A percentile compares a stretch with the other conserved stretches of the same genome.
Evolutionary conservation across 2,113 vertebrate species (phyloP).

Genomic region (Vimba vimba): DNA sequence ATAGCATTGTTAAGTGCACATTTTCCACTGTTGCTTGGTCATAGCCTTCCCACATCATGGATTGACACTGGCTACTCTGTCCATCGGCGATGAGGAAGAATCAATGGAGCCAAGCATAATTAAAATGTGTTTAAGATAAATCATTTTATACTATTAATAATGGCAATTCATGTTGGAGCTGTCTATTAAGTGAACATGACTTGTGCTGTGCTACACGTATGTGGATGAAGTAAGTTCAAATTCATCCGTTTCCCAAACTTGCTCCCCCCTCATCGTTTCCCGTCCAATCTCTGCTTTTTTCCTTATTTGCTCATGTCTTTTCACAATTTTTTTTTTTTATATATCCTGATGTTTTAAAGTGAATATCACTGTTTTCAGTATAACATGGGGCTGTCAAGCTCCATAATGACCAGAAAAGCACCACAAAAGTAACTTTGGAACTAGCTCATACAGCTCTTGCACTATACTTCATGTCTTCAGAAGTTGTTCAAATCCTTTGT

Average conservation of each 20-base stretch:
- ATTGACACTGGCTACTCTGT: not conserved
- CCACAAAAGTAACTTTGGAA: not conserved
- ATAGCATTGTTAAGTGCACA: conserved; percentile 63
- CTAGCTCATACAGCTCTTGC: not conserved
- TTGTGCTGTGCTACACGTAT: not conserved
- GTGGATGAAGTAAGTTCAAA: not conserved
- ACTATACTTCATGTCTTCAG: not conserved
- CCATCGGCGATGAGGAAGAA: not conserved
- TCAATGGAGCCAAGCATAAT: not conserved
- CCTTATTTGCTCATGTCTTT: not conserved
- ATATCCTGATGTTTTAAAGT: too few relatives aligned
- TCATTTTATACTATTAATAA: not conserved
- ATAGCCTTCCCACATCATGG: too few relatives aligned
- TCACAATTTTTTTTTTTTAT: not conserved
- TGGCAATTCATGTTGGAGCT: not conserved
- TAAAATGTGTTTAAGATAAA: not conserved
- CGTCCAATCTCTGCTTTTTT: conserved; percentile 1
- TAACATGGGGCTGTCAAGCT: not conserved
- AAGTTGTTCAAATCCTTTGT: not conserved
- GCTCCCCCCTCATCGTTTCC: not conserved
- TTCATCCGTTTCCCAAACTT: conserved; percentile 1
- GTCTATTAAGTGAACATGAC: not conserved
- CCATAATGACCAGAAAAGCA: not conserved
- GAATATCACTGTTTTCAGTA: not conserved
- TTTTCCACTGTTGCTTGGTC: conserved; percentile 59